phyloP scores from a whole-genome alignment of 2,888 invertebrate genomes.

The Lottia gigantea region DNA sequence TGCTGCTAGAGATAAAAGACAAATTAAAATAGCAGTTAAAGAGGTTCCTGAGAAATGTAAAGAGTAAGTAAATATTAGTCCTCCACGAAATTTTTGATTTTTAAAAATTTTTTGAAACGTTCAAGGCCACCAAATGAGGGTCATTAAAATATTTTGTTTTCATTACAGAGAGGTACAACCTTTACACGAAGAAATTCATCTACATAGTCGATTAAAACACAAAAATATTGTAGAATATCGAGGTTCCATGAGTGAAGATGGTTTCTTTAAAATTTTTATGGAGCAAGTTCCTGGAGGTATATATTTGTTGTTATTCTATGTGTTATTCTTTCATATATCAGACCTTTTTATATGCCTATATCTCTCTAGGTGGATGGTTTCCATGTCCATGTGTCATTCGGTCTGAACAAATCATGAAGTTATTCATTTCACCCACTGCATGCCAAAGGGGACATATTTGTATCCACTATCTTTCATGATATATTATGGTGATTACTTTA shows the following conservation, averaged over 20 bases:
- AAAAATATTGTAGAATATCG: constrained; percentile 97
- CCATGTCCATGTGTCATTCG: no score
- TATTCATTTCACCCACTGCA: no score
- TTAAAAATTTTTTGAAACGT: neutral
- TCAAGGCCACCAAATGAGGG: neutral
- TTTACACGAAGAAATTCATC: constrained; percentile 95
- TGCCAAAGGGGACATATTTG: no score
- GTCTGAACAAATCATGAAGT: no score
- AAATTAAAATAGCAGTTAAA: constrained; percentile 95
- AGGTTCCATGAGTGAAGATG: constrained; percentile 93
- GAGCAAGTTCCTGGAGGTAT: constrained; percentile 95
- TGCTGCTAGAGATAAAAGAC: constrained; percentile 92
- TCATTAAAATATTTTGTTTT: neutral
- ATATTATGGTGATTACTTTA: no score
- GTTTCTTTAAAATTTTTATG: constrained; percentile 99
- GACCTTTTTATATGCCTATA: no score
- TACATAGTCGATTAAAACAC: constrained; percentile 94
- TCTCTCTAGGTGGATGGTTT: no score
- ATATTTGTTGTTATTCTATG: neutral
- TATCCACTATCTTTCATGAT: no score
- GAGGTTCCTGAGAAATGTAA: constrained; percentile 97
- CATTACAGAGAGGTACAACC: constrained; percentile 86
- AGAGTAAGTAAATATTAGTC: constrained; percentile 72
- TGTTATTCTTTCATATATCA: no score
- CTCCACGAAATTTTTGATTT: neutral